Percentiles rank a stretch among this genome's conserved stretches.
phyloP scores from a whole-genome alignment of 2,797 vertebrate genomes.

The Crocodylus rhombifer region DNA sequence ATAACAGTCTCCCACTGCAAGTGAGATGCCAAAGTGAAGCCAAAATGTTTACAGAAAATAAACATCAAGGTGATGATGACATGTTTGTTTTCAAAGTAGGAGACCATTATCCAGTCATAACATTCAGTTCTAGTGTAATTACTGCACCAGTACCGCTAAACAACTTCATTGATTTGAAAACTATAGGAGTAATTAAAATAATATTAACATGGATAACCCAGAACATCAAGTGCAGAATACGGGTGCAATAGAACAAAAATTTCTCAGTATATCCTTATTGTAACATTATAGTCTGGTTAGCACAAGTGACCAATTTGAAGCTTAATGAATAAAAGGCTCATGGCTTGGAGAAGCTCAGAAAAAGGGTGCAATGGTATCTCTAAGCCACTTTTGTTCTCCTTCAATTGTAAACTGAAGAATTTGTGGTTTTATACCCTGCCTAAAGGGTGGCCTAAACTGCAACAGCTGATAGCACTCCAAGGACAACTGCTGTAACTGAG shows the following conservation, averaged over 20 bases:
- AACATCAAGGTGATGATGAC: constrained; percentile 79
- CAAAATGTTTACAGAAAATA: constrained; percentile 77
- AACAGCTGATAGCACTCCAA: constrained; percentile 50
- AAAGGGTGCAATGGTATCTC: neutral
- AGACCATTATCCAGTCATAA: constrained; percentile 79
- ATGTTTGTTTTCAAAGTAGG: constrained; percentile 78
- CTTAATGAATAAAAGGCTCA: constrained; percentile 75
- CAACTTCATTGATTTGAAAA: constrained; percentile 70
- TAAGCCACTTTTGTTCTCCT: neutral
- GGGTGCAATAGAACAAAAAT: constrained; percentile 69
- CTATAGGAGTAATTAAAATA: constrained; percentile 76
- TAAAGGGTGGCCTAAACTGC: constrained; percentile 49
- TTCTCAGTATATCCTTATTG: constrained; percentile 60
- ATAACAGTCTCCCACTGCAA: constrained; percentile 72
- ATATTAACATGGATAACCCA: constrained; percentile 74
- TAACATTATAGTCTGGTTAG: constrained; percentile 62
- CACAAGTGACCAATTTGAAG: constrained; percentile 59
- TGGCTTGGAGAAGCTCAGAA: neutral
- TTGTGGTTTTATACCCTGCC: constrained; percentile 23
- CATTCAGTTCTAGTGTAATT: constrained; percentile 73
- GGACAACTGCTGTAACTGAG: neutral
- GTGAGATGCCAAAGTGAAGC: constrained; percentile 78
- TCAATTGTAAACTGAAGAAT: constrained; percentile 50
- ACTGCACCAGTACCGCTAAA: constrained; percentile 59
- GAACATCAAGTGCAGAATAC: constrained; percentile 63